Evolutionary conservation across 2,113 vertebrate genomes (phyloP), one percentile per base, ranked within the genome.

Genomic region (Gracilinanus agilis): DNA sequence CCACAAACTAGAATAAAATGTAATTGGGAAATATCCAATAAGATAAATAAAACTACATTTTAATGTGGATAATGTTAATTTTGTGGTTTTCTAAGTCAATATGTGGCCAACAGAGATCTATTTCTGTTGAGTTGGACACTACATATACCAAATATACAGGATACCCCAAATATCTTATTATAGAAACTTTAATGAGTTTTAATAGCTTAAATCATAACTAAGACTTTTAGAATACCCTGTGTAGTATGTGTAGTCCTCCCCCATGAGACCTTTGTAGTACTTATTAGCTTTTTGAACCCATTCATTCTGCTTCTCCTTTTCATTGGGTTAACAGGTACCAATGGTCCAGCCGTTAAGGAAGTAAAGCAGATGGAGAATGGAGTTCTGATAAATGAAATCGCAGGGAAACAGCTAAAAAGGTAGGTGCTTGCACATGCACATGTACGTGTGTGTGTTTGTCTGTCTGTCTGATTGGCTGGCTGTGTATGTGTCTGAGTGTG

Each of bases 281-380:
- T 40, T 29, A 0, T 24, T 88, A 19, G n/a, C 92, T 53, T 49
- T n/a, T 27, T 9, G 88, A 67, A 29, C 7, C 21, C 44, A 0
- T 12, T 24, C 40, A 44, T 89, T 10, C 1, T 23, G 25, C 8
- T 29, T 93, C 2, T 91, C 25, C n/a, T 90, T 53, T 91, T 90
- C 25, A 24, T 88, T 93, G 95, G 90, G 16, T 24, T 19, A 92
- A 44, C 91, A 98, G 99, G 98, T 75, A 0, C 97, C 75, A 94
- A 44, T 0, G 91, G 95, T 27, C 97, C 98, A 24, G 90, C 96
- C 67, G 88, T 53, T 54, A 99, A 98, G 92, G 99, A 99, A 67
- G 96, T 61, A 58, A 99, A 98, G 95, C 98, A 58, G 9, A 0
- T 98, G 9, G 99, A 99, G 96, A 99, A 99, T 0, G 99, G 99